A percentile compares a stretch with the other conserved stretches of the same genome.
Evolutionary conservation across 2,888 invertebrate species (phyloP).

Genomic region (Ophioninae sp.): DNA sequence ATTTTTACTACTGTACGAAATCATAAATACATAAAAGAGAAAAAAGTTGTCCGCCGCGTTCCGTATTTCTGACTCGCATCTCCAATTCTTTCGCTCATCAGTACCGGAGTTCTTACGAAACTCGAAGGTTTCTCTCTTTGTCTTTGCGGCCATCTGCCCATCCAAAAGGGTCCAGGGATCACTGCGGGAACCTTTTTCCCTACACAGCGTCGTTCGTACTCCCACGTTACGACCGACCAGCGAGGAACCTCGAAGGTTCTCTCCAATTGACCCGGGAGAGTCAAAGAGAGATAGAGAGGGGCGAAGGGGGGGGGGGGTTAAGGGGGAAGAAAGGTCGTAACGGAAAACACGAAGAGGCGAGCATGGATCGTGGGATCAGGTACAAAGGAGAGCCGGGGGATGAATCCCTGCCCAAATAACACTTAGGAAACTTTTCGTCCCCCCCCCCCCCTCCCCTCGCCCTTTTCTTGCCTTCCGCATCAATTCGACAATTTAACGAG

Average conservation of each 20-base stretch:
- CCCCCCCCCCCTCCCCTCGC: background rate
- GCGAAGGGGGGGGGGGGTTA: too few relatives aligned
- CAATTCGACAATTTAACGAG: slow-evolving; percentile 64
- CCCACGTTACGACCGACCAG: background rate
- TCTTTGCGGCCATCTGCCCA: slow-evolving; percentile 23
- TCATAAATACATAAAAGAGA: too few relatives aligned
- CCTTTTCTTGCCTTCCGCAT: background rate
- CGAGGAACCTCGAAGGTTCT: slow-evolving; percentile 11
- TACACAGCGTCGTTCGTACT: background rate
- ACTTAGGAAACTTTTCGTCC: slow-evolving; percentile 29
- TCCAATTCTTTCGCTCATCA: background rate
- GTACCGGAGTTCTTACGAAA: background rate
- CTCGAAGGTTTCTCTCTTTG: slow-evolving; percentile 20
- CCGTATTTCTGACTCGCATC: too few relatives aligned
- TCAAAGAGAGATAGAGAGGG: too few relatives aligned
- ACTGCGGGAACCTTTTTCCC: background rate
- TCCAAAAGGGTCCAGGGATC: slow-evolving; percentile 18
- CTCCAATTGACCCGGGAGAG: slow-evolving; percentile 15
- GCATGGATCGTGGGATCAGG: slow-evolving; percentile 15
- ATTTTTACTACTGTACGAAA: too few relatives aligned
- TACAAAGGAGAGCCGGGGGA: slow-evolving; percentile 27
- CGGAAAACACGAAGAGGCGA: slow-evolving; percentile 12
- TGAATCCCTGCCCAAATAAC: slow-evolving; percentile 29
- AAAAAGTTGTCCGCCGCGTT: too few relatives aligned
- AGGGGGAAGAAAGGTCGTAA: too few relatives aligned